Base-by-base conservation (phyloP, 1,140 invertebrate genomes). In the Megalopta genalis region DNA sequence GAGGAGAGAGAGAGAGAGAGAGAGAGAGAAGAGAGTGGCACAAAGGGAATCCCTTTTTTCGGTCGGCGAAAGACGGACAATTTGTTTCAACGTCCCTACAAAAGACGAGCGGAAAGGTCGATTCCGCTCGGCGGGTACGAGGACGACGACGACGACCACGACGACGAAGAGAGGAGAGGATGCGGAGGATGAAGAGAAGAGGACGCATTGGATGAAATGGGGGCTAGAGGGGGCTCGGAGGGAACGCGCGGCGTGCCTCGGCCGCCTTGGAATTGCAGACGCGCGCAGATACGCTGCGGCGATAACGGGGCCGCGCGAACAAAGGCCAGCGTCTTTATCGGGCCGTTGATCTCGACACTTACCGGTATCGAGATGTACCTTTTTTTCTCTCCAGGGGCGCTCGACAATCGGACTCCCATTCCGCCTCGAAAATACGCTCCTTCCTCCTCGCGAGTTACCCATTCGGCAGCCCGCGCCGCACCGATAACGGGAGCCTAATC, bases 281-380 rank as follows among this genome's bases (percentile, higher is more conserved):
- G 68, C 67, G 75, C 60, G 77, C 77, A 65, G 69, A 78, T 73
- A 42, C 59, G 23, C 16, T 3, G 32, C 23, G 76, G 32, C n/a
- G 64, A 78, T 78, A 71, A 72, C 67, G 9, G 63, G 64, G 46
- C n/a, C 59, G 8, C 9, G 49, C 63, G 75, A 70, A 77, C 70
- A 77, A 71, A 77, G 75, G 75, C 57, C 75, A 77, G 60, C 67
- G 75, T 52, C 57, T 57, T 70, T 77, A 71, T 77, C 75, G 16
- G 52, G 54, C 65, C 65, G 74, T 76, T 69, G 65, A 76, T 77
- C 75, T 62, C 66, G 54, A 7, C 57, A 21, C 66, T 77, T 70
- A 62, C 49, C 75, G 74, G 42, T 70, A 77, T 62, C 74, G 75
- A 70, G 66, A 70, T 77, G 66, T 37, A 46, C 75, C 25, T 77